Evolutionary conservation across 2,888 invertebrate species (phyloP).

Genomic region (Tetranychus piercei): DNA sequence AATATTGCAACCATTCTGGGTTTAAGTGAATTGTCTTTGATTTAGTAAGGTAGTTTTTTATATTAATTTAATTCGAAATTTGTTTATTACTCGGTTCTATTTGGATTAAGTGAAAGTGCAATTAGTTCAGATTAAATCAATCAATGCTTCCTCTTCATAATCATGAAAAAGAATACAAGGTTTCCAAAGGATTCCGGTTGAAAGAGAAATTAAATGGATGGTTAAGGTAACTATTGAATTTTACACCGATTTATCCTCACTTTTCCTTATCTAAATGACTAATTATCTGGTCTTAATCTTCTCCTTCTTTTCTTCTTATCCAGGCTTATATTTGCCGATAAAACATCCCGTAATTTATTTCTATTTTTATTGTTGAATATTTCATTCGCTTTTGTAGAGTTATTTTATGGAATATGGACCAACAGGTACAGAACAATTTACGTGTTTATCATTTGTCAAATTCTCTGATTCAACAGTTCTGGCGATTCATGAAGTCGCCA

Average conservation of each 20-base stretch:
- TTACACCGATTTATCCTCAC: background rate
- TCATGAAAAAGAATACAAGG: constrained; percentile 31
- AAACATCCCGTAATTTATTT: constrained; percentile 79
- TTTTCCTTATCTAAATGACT: background rate
- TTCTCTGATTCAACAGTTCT: too few relatives aligned
- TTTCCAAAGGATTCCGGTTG: constrained; percentile 29
- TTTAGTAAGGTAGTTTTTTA: too few relatives aligned
- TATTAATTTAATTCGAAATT: too few relatives aligned
- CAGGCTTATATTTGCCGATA: constrained; percentile 72
- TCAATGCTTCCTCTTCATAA: constrained; percentile 3
- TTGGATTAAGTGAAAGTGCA: too few relatives aligned
- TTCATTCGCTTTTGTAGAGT: constrained; percentile 88
- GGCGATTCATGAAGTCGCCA: too few relatives aligned
- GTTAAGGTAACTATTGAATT: constrained; percentile 31
- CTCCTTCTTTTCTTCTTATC: constrained; percentile 21
- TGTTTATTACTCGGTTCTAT: too few relatives aligned
- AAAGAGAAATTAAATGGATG: constrained; percentile 33
- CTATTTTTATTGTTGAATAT: constrained; percentile 76
- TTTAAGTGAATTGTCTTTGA: too few relatives aligned
- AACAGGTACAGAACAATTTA: constrained; percentile 33
- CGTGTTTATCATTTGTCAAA: background rate
- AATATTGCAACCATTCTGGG: too few relatives aligned
- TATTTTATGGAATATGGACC: constrained; percentile 56
- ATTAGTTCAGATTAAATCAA: background rate
- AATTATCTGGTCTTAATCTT: background rate